Evolutionary conservation across 2,113 vertebrate species (phyloP), one percentile per base, ranked within the genome.

Genomic region (Eulemur rufifrons): DNA sequence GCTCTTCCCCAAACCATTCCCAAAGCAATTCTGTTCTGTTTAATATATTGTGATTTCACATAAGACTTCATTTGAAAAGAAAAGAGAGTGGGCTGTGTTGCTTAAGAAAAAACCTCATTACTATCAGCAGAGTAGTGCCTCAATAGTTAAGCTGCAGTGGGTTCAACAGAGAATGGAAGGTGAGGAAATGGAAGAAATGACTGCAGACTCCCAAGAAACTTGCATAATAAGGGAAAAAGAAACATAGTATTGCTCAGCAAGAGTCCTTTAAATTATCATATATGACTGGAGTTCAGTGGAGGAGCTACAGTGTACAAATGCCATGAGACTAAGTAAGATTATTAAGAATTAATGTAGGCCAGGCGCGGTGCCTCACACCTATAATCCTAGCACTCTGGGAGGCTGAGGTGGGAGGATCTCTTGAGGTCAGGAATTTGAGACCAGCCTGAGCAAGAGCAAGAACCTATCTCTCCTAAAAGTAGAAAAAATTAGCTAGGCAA

Each of bases 141-240:
- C 56, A 92, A 84, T 64, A 92, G 11, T 11, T 78, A 73, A 59
- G 56, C 32, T 77, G 23, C 32, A 68, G 13, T 45, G 76, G 45
- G 59, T 47, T 82, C 54, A 93, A 90, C 13, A 76, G 32, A 77
- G n/a, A 52, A 45, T 45, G 56, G 66, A 85, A 89, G 13, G 32
- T 63, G n/a, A 93, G n/a, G 39, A 95, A 90, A 81, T 82, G n/a
- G 50, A 96, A 29, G 37, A 69, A 83, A 61, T 47, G 34, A 86
- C 32, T 77, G 54, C 37, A 91, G 63, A 71, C 14, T 42, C 89
- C 39, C 54, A 56, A 91, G 91, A 52, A 63, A 77, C 45, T 7
- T 77, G 63, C 17, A 39, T 84, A 91, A 71, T 39, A 84, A 56
- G 32, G 39, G n/a, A 69, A 77, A 76, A 94, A 74, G 50, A 50